These are phyloP conservation scores for Microtus richardsoni DNA, from an alignment of 2,113 vertebrate species.

Conservation along the genomic window DNA sequence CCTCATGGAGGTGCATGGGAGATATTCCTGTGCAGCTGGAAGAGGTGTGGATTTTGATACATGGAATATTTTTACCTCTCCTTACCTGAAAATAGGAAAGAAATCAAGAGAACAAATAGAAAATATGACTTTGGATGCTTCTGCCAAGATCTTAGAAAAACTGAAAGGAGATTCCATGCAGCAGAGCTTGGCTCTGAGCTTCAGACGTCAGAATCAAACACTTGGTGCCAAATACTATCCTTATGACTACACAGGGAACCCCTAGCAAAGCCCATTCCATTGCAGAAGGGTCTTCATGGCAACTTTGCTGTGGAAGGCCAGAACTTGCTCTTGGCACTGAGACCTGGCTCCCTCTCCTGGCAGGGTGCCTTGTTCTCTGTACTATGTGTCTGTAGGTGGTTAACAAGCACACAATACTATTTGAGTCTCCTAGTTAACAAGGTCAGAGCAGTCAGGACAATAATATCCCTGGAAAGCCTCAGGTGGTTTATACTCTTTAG, in stretches of 20 bases:
- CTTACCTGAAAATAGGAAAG: slow-evolving; percentile 41
- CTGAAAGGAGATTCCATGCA: slow-evolving; percentile 54
- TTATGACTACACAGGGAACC: neutral
- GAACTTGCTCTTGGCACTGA: neutral
- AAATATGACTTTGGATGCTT: slow-evolving; percentile 53
- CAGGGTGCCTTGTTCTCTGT: neutral
- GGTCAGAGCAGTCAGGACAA: neutral
- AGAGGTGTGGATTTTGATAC: slow-evolving; percentile 25
- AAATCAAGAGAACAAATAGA: slow-evolving; percentile 45
- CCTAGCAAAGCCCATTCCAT: neutral
- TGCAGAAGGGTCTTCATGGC: neutral
- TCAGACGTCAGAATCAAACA: slow-evolving; percentile 46
- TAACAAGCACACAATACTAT: neutral
- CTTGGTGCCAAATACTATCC: neutral
- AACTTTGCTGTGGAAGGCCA: neutral
- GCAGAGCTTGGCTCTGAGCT: slow-evolving; percentile 12
- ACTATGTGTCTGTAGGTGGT: neutral
- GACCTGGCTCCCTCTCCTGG: neutral
- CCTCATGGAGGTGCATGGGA: neutral
- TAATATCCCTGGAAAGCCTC: neutral
- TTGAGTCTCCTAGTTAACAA: neutral
- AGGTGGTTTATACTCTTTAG: neutral
- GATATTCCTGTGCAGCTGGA: neutral
- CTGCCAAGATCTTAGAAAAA: slow-evolving; percentile 64
- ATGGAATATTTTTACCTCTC: slow-evolving; percentile 54